Percentiles rank a stretch among this genome's conserved stretches.
These are phyloP conservation scores for Tinea trinotella DNA, from an alignment of 2,888 invertebrate genomes.

Conservation along the genomic window DNA sequence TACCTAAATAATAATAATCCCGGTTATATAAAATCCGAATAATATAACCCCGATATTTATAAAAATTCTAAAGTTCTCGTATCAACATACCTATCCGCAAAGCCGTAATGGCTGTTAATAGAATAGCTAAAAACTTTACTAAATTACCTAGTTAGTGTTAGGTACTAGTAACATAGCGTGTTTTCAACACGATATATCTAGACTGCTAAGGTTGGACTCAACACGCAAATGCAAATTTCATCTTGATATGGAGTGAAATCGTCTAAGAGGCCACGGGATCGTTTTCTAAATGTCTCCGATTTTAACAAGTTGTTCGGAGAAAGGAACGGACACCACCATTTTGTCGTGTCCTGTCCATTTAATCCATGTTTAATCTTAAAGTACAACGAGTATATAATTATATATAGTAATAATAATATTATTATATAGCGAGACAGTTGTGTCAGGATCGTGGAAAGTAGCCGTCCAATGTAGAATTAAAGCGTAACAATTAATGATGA, in stretches of 20 bases:
- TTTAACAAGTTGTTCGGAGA: slow-evolving; percentile 15
- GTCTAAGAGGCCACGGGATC: slow-evolving; percentile 9
- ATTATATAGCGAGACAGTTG: no score
- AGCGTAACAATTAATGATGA: no score
- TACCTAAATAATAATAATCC: no score
- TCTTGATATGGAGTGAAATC: slow-evolving; percentile 37
- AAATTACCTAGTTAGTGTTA: neutral
- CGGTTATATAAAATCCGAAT: no score
- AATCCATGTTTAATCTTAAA: neutral
- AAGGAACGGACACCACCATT: slow-evolving; percentile 7
- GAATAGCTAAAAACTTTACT: neutral
- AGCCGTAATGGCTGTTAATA: neutral
- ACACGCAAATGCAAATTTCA: slow-evolving; percentile 56
- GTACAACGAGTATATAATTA: neutral
- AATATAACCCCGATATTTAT: no score
- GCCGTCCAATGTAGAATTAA: no score
- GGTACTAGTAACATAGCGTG: slow-evolving; percentile 10
- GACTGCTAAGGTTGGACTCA: slow-evolving; percentile 27
- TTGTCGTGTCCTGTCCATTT: neutral
- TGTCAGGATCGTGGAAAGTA: no score
- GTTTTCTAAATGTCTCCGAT: slow-evolving; percentile 17
- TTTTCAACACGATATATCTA: neutral
- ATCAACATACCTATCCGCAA: neutral
- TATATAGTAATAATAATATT: no score
- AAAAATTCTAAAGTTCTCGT: no score